Evolutionary conservation across 2,888 invertebrate genomes (phyloP), one percentile per base, ranked within the genome.

Genomic region (Diloba caeruleocephala): DNA sequence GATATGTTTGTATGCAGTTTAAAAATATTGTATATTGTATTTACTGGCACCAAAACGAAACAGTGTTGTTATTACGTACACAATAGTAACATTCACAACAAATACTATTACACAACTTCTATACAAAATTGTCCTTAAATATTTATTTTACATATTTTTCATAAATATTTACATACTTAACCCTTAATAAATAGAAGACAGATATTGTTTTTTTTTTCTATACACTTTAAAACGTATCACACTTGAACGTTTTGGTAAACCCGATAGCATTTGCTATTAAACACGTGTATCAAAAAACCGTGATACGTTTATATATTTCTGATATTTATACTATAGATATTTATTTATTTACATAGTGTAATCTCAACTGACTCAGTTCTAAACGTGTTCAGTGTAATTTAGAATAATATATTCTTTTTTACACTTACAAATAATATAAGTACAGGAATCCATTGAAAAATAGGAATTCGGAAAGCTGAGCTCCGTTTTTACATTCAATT

Each of bases 81-180:
- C 49, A 56, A 66, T 71, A 68, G 60, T 78, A 82, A 84, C 82
- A 86, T 81, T 81, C 79, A 86, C 82, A 89, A 87, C 84, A 83
- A 81, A 82, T 75, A 79, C 72, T 81, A 81, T 78, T 81, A 79
- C 78, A 79, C 59, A 71, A 65, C 53, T 82, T 84, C 83, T 88
- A 82, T 89, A 90, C 85, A 88, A 87, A 87, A 85, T 85, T 85
- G 81, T 84, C 81, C 86, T 87, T 87, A 88, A 66, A 74, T 84
- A 81, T 78, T 76, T 71, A 72, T 79, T 75, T 76, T 54, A 74
- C 58, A 71, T 71, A 66, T 52, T 44, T 62, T 53, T 72, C 66
- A 59, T 75, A 76, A 71, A 79, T 90, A 90, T 91, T 88, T 90
- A 91, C 90, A 90, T 76, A 74, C 80, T 85, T 87, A 82, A 81